A percentile compares a stretch with the other conserved stretches of the same genome.
Evolutionary conservation across 2,113 vertebrate species (phyloP).

Genomic region (Jacana jacana): DNA sequence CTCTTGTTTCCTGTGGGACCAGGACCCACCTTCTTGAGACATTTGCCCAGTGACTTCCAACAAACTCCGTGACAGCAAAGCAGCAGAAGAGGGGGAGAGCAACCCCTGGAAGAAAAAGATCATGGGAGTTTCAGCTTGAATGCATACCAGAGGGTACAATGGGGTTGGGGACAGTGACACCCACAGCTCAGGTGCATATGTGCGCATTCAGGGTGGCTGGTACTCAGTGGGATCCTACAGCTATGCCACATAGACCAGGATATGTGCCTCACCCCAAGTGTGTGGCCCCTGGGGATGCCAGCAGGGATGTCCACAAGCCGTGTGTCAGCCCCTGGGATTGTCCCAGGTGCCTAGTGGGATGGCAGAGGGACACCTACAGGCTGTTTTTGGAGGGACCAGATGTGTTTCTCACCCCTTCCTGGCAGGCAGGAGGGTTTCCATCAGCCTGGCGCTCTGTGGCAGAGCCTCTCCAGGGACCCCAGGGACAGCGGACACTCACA

Average conservation of each 20-base stretch:
- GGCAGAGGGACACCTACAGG: neutral
- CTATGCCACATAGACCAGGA: fast-evolving
- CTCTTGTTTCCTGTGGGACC: neutral
- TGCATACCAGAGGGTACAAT: neutral
- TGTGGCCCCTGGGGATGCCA: neutral
- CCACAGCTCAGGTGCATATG: fast-evolving
- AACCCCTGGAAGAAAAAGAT: neutral
- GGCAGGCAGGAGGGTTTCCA: neutral
- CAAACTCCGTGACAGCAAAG: neutral
- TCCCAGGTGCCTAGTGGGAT: neutral
- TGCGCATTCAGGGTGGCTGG: neutral
- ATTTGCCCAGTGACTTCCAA: neutral
- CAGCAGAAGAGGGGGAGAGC: neutral
- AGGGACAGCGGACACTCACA: neutral
- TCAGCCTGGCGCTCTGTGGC: fast-evolving
- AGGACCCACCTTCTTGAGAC: neutral
- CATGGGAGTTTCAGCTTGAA: neutral
- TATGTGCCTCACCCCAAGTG: neutral
- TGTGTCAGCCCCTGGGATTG: neutral
- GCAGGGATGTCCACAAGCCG: too few species aligned
- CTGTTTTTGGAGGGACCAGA: neutral
- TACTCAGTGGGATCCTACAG: neutral
- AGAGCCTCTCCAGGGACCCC: fast-evolving
- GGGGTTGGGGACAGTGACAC: neutral
- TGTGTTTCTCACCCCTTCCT: neutral